phyloP scores from a whole-genome alignment of 1,140 invertebrate genomes.

The Papilio glaucus region DNA sequence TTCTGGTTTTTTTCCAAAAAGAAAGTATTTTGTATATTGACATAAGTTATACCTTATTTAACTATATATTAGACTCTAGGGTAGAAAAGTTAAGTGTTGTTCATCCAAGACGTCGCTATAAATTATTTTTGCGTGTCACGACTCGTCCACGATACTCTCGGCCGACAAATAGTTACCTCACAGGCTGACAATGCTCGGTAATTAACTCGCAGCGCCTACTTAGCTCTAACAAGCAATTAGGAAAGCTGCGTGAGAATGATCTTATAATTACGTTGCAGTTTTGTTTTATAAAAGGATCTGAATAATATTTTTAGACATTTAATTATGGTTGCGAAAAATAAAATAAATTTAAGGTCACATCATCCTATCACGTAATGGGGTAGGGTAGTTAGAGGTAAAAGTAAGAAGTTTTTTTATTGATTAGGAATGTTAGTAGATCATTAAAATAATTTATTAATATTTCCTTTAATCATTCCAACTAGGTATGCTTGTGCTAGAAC shows the following conservation, averaged over 20 bases:
- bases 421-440: no score
- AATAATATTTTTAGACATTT: not conserved
- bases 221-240: conserved; percentile 2
- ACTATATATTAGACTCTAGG: not conserved
- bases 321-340: not conserved
- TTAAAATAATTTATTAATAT: no score
- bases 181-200: not conserved
- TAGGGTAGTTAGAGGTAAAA: no score
- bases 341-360: no score
- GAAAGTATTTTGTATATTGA: no score
- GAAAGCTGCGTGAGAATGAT: not conserved
- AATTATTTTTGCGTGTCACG: not conserved
- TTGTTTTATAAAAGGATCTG: not conserved
- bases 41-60: no score
- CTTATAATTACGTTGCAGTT: not conserved
- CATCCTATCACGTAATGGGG: no score
- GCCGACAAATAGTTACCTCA: not conserved
- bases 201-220: not conserved
- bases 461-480: no score
- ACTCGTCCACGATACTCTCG: not conserved
- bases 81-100: not conserved
- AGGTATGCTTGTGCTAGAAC: no score
- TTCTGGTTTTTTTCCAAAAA: no score
- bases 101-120: not conserved
- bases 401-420: no score